phyloP scores from a whole-genome alignment of 2,797 vertebrate genomes.

The Halcyon leucocephala region DNA sequence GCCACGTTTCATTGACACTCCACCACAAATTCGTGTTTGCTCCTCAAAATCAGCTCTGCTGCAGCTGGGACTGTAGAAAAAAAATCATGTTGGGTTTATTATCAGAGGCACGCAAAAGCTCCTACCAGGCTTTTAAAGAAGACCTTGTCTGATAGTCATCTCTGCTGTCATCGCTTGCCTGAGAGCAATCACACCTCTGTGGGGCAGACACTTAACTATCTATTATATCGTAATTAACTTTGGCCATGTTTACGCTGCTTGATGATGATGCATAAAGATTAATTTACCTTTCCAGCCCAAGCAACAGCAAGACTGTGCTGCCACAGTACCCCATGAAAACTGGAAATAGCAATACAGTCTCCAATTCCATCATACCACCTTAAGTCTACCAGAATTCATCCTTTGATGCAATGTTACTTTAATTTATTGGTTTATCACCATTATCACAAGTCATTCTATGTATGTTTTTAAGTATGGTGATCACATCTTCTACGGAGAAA shows the following conservation, averaged over 20 bases:
- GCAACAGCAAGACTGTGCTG: background rate
- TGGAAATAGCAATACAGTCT: conserved; percentile 34
- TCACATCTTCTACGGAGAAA: background rate
- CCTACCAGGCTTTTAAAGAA: background rate
- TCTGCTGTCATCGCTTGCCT: background rate
- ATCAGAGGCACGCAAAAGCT: background rate
- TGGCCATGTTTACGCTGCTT: conserved; percentile 67
- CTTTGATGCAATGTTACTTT: conserved; percentile 14
- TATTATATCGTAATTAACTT: conserved; percentile 66
- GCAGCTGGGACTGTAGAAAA: background rate
- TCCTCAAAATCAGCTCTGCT: background rate
- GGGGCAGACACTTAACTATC: conserved; percentile 46
- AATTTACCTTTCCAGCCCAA: conserved; percentile 57
- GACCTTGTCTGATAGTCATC: background rate
- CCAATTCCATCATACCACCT: conserved; percentile 60
- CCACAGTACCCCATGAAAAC: conserved; percentile 41
- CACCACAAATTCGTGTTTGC: background rate
- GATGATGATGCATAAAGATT: conserved; percentile 70
- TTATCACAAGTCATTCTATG: background rate
- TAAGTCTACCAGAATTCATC: conserved; percentile 42
- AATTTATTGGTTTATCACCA: conserved; percentile 46
- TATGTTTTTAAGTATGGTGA: background rate
- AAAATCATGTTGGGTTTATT: background rate
- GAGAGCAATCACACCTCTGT: conserved; percentile 43
- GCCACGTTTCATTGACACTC: background rate